Evolutionary conservation across 2,888 invertebrate genomes (phyloP).

Genomic region (Mythimna ferrago): DNA sequence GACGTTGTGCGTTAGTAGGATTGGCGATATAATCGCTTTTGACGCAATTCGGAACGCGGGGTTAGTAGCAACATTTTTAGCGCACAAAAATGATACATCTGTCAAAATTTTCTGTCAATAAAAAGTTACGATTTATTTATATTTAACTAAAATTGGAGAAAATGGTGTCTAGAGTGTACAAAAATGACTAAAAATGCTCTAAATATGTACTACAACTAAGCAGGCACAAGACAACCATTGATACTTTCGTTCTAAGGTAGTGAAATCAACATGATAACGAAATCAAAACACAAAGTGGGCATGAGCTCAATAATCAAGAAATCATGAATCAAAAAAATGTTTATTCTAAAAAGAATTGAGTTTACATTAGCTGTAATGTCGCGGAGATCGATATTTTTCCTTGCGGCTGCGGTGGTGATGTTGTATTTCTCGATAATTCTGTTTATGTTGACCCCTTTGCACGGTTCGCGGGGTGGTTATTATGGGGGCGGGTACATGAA

Average conservation of each 20-base stretch:
- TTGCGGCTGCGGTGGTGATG: constrained; percentile 79
- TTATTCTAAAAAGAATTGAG: constrained; percentile 40
- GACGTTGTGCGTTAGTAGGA: no score
- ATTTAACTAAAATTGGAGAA: neutral
- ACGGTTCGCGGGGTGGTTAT: constrained; percentile 73
- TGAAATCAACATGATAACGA: constrained; percentile 44
- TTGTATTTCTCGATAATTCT: constrained; percentile 85
- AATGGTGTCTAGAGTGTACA: neutral
- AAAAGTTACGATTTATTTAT: constrained; percentile 32
- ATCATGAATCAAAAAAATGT: constrained; percentile 61
- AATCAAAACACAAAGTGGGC: constrained; percentile 53
- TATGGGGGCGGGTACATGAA: constrained; percentile 77
- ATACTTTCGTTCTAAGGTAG: neutral
- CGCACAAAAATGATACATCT: constrained; percentile 10
- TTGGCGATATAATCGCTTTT: no score
- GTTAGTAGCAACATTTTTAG: constrained; percentile 27
- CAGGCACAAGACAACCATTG: neutral
- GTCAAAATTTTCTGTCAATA: constrained; percentile 47
- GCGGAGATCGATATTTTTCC: constrained; percentile 80
- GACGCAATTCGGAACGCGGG: no score
- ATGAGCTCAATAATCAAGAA: constrained; percentile 26
- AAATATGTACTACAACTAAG: constrained; percentile 7
- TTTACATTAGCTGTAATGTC: constrained; percentile 72
- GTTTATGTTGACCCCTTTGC: constrained; percentile 83
- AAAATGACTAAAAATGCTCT: neutral